Base-by-base conservation (phyloP, 2,888 invertebrate species). In the Trypoxylon attenuatum region DNA sequence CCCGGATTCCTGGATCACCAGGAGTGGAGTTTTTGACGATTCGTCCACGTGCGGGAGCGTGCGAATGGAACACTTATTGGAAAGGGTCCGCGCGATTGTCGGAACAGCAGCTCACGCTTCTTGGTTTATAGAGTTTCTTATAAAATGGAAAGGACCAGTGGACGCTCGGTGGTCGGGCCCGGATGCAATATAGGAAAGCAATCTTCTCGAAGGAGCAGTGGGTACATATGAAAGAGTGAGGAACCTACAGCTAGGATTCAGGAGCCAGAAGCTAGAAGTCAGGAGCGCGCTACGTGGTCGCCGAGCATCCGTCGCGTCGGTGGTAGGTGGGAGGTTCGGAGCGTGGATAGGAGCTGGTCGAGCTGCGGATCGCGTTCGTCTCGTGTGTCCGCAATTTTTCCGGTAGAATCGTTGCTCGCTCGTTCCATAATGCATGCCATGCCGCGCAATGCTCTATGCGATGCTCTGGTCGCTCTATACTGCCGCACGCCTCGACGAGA, bases 371-470 rank as follows among this genome's bases (percentile, higher is more conserved):
- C 78, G 78, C 73, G 78, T 76, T 70, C 78, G 73, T 80, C 78
- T 81, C 76, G 80, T 79, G 80, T 82, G 80, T 81, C 77, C 72
- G 78, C 78, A 82, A 82, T 83, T 83, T 83, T 84, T 83, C 82
- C 79, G 72, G 64, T 71, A 74, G 78, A 79, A 80, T 81, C 77
- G 79, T 74, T 75, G 77, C 77, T 60, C 72, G 70, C 72, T 62
- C 76, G 79, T 83, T 84, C 82, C 80, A 84, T 84, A 84, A 84
- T 84, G 82, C 82, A 84, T 84, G 75, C 73, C 73, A 75, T 52
- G 66, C 45, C 63, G 77, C 72, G 76, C 66, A 62, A 64, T 69
- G 73, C 76, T 75, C 60, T 66, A 69, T 60, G 73, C 74, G 73
- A 77, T 72, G 73, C 77, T 67, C 71, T 70, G 74, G 73, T 77